Evolutionary conservation across 2,113 vertebrate species (phyloP).

Genomic region (Tinamus guttatus): DNA sequence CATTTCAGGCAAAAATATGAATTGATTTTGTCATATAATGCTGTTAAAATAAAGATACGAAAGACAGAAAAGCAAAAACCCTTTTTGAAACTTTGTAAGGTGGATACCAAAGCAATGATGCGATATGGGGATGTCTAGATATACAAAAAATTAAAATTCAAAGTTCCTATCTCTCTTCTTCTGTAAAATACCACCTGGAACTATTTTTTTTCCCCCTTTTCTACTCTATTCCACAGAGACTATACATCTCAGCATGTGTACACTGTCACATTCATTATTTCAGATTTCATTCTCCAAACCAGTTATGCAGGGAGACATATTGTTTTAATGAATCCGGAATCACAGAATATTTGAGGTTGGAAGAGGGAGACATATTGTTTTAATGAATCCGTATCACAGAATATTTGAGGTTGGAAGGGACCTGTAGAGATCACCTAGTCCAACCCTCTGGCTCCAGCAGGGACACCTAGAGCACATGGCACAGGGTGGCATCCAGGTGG

Average conservation of each 20-base stretch:
- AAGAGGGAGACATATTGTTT: no score
- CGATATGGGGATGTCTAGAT: background rate
- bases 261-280: background rate
- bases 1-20: background rate
- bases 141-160: background rate
- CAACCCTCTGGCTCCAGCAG: no score
- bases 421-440: no score
- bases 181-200: background rate
- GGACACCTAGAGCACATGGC: no score
- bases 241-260: background rate
- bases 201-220: background rate
- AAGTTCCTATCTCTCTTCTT: background rate
- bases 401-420: no score
- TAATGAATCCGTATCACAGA: no score
- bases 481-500: no score
- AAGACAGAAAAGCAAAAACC: background rate
- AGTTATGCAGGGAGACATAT: background rate
- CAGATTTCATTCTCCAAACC: background rate
- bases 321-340: conserved; percentile 33
- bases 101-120: background rate
- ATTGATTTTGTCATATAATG: background rate
- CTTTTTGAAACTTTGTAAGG: background rate
- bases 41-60: background rate
- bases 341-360: no score
- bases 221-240: background rate